A percentile compares a stretch with the other conserved stretches of the same genome.
Evolutionary conservation across 2,888 invertebrate genomes (phyloP).

Genomic region (Branchellion lobata): DNA sequence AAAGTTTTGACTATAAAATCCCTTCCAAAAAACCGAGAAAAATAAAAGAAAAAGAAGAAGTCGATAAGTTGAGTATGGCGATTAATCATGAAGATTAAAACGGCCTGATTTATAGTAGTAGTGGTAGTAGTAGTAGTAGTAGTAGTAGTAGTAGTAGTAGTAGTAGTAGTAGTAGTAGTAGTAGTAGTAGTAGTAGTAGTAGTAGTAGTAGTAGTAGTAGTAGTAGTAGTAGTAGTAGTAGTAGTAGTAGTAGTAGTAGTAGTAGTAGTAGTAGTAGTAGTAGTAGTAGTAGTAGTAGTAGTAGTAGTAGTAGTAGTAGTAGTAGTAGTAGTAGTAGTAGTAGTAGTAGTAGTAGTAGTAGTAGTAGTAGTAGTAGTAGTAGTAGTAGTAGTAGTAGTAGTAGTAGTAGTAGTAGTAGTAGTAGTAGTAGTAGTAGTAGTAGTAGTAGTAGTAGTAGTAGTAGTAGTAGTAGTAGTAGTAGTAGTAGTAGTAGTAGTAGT

Average conservation of each 20-base stretch:
- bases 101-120: too few relatives aligned
- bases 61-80: too few relatives aligned
- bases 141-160: background rate
- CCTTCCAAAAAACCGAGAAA: too few relatives aligned
- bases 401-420: conserved; percentile 8
- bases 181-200: background rate
- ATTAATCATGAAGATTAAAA: too few relatives aligned
- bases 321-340: conserved; percentile 26
- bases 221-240: background rate
- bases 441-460: conserved; percentile 4
- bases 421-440: background rate
- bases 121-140: background rate
- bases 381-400: conserved; percentile 8
- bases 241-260: conserved; percentile 27
- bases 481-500: conserved; percentile 5
- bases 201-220: background rate
- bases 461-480: conserved; percentile 5
- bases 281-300: conserved; percentile 4
- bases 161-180: conserved; percentile 1
- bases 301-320: conserved; percentile 9
- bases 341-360: conserved; percentile 28
- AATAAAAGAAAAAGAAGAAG: too few relatives aligned
- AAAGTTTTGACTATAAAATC: too few relatives aligned
- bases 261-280: conserved; percentile 26
- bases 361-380: conserved; percentile 28